phyloP scores from a whole-genome alignment of 2,797 vertebrate genomes.

The Bryconaethiops microstoma region DNA sequence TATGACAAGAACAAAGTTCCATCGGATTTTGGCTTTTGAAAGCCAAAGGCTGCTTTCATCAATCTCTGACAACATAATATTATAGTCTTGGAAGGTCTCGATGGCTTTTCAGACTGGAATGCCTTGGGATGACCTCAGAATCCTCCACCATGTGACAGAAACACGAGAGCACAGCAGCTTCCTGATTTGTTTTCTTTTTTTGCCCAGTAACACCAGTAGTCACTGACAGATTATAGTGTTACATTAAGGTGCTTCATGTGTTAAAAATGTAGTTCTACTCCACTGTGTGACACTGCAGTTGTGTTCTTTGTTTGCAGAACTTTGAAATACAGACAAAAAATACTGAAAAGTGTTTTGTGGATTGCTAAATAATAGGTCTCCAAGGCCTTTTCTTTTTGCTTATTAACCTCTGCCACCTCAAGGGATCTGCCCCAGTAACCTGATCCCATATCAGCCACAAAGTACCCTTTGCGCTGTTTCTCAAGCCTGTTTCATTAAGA shows the following conservation, averaged over 20 bases:
- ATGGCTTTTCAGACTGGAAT: conserved; percentile 25
- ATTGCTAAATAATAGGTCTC: conserved; percentile 12
- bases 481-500: conserved; percentile 31
- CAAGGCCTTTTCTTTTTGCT: conserved; percentile 10
- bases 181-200: conserved; percentile 9
- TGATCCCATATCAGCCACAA: conserved; percentile 50
- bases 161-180: conserved; percentile 11
- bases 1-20: no score
- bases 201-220: conserved; percentile 12
- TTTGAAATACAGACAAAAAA: neutral
- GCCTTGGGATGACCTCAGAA: conserved; percentile 16
- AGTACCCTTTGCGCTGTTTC: conserved; percentile 37
- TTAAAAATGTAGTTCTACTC: neutral
- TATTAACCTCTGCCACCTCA: conserved; percentile 48
- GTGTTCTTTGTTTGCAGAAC: neutral
- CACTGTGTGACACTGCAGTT: conserved; percentile 14
- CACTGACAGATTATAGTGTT: conserved; percentile 17
- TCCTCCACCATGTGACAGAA: conserved; percentile 23
- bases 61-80: neutral
- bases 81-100: neutral
- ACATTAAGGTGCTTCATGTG: neutral
- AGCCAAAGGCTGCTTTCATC: neutral
- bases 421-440: conserved; percentile 60
- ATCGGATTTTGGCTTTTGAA: neutral
- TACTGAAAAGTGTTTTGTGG: conserved; percentile 1